A percentile compares a stretch with the other conserved stretches of the same genome.
Conservation (phyloP, 2,888 invertebrate genomes). For the Melanotus villosus region DNA sequence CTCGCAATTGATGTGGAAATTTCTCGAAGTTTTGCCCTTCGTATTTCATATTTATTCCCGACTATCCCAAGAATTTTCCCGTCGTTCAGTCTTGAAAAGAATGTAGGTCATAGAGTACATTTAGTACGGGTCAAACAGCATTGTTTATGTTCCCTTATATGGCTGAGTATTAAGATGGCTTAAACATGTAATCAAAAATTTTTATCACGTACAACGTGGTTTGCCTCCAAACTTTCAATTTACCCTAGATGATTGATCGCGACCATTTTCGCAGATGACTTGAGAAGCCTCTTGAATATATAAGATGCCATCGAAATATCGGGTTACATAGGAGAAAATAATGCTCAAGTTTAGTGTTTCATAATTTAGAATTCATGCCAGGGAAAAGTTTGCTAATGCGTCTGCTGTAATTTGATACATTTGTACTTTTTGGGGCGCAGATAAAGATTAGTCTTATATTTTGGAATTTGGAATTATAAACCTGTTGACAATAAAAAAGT, state of each 20-base stretch:
- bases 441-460: no score
- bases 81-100: no score
- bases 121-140: no score
- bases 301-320: constrained; percentile 33
- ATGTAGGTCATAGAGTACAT: no score
- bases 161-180: constrained; percentile 7
- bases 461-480: no score
- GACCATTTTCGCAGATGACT: constrained; percentile 35
- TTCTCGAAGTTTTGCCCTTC: no score
- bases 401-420: no score
- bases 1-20: no score
- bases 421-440: no score
- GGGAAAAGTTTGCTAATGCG: no score
- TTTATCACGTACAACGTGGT: constrained; percentile 19
- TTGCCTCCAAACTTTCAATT: constrained; percentile 30
- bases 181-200: constrained; percentile 6
- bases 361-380: neutral
- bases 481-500: neutral
- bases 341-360: constrained; percentile 22
- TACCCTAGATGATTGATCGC: constrained; percentile 37
- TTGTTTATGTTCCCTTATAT: neutral
- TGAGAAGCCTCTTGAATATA: constrained; percentile 34
- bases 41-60: no score
- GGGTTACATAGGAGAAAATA: constrained; percentile 34
- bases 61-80: no score